These are phyloP conservation scores for Colaptes auratus DNA, from an alignment of 2,113 vertebrate species.

Conservation along the genomic window DNA sequence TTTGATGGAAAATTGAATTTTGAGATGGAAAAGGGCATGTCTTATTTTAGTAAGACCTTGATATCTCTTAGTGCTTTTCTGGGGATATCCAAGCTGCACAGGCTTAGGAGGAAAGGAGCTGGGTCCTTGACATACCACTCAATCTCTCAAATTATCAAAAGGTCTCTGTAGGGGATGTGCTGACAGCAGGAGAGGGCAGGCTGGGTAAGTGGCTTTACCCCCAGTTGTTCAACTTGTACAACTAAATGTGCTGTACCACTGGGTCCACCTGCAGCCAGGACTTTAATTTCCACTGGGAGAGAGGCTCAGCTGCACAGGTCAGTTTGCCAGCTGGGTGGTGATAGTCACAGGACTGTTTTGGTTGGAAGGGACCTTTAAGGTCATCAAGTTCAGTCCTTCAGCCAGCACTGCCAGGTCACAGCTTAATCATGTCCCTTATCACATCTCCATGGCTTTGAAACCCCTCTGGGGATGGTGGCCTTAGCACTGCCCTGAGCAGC, in stretches of 20 bases:
- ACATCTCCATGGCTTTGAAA: no score
- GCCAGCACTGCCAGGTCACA: no score
- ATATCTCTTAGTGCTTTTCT: background rate
- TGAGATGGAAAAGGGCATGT: background rate
- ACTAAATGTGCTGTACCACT: background rate
- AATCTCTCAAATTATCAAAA: fast-evolving
- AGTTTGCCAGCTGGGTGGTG: background rate
- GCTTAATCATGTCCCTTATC: no score
- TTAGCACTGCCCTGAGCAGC: no score
- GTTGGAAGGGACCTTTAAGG: no score
- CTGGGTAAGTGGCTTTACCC: background rate
- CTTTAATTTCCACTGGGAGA: background rate
- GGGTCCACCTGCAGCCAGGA: background rate
- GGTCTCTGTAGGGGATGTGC: background rate
- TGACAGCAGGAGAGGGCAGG: background rate
- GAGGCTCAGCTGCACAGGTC: background rate
- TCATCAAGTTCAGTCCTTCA: no score
- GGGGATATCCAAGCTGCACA: background rate
- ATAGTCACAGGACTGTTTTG: background rate
- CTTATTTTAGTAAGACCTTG: background rate
- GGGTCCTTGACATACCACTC: fast-evolving
- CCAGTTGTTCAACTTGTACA: fast-evolving
- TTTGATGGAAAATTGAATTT: background rate
- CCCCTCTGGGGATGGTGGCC: no score
- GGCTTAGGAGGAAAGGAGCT: background rate